Base-by-base conservation (phyloP, 1,140 invertebrate genomes). In the Papilio helenus region DNA sequence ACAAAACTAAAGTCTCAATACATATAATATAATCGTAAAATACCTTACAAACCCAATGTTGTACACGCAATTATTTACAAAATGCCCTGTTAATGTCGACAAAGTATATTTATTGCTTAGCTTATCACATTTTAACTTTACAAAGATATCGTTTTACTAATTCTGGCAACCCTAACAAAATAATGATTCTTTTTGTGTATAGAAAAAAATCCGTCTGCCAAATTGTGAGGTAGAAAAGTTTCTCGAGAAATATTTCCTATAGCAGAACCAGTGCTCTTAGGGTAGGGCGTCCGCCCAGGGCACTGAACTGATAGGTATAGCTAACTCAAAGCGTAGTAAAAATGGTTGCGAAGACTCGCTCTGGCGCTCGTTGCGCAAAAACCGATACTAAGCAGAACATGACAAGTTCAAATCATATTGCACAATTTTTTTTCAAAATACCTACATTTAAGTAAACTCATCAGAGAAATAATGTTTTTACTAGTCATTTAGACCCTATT, bases 151-250 rank as follows among this genome's bases (percentile, higher is more conserved):
- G 20, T 42, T 34, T 51, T 29, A 76, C 16, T 58, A 34, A 61
- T 4, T 76, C n/a, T 58, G 74, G 74, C 74, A 76, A 76, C 74
- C 74, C 74, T 76, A 72, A 34, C 26, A 76, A 76, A 39, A 20
- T n/a, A 61, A 76, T 55, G 49, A 39, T 26, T 61, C 14, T 61
- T 20, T 61, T 23, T 34, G 16, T 12, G 26, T 42, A 18, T n/a
- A 58, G 51, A 55, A 12, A 1, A 39, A 73, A 79, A 82, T 85
- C 84, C 83, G 88, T 90, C 90, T 91, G 89, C 89, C 90, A 90
- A 91, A 90, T 85, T 82, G 81, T 92, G 91, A 92, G 91, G 91
- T 93, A 93, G 90, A 79, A 82, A 68, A 83, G 80, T 88, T 83
- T 23, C 73, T 74, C 76, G 65, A 76, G 44, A 80, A 81, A 51